Percentiles rank a stretch among this genome's conserved stretches.
phyloP scores from a whole-genome alignment of 2,888 invertebrate genomes.

The Altica lythri region DNA sequence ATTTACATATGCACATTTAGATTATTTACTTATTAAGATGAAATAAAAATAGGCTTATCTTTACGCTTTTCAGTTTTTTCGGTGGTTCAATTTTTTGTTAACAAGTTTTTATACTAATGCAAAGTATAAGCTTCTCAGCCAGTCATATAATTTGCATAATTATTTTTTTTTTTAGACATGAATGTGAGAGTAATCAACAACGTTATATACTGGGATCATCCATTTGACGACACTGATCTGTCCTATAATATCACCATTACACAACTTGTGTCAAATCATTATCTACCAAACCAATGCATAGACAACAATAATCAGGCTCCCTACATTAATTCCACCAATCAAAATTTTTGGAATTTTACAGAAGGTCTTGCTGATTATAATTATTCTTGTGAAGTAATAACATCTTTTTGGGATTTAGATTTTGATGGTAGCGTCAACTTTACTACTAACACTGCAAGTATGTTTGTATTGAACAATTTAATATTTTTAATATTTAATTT shows the following conservation, averaged over 20 bases:
- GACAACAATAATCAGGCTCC: not conserved
- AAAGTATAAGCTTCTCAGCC: no score
- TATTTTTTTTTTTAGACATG: not conserved
- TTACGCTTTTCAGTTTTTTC: no score
- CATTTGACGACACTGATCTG: not conserved
- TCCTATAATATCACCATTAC: not conserved
- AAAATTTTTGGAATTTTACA: not conserved
- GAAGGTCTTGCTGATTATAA: conserved; percentile 6
- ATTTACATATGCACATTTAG: no score
- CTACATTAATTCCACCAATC: not conserved
- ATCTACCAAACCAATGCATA: conserved; percentile 6
- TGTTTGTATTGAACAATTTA: no score
- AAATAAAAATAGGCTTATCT: no score
- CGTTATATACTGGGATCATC: not conserved
- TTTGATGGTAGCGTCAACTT: not conserved
- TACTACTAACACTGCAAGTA: conserved; percentile 6
- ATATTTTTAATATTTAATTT: no score
- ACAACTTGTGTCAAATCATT: conserved; percentile 13
- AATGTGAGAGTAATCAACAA: not conserved
- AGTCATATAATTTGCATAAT: not conserved
- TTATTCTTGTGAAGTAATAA: conserved; percentile 3
- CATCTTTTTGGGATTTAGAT: not conserved
- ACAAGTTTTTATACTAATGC: no score
- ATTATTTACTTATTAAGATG: no score
- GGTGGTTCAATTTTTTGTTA: no score